Conservation (phyloP, 2,797 vertebrate species). For the Oreortyx pictus region DNA sequence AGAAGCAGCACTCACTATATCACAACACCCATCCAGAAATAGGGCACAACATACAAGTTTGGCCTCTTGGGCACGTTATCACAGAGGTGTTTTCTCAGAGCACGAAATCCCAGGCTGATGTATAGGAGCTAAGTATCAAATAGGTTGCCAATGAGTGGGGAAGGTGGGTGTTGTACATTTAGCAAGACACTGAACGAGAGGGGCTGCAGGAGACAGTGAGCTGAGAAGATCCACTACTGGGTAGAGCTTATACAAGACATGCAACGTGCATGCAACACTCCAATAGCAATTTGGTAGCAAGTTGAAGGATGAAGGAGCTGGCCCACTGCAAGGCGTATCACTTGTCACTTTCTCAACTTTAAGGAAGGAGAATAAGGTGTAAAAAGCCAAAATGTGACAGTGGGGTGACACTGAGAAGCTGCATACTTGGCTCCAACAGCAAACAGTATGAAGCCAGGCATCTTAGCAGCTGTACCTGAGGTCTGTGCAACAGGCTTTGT, state of each 20-base stretch:
- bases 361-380: rapidly evolving
- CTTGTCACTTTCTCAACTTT: neutral
- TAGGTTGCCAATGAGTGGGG: neutral
- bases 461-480: neutral
- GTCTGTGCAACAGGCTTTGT: rapidly evolving
- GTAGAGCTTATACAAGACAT: neutral
- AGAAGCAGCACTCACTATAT: neutral
- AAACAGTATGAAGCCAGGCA: neutral
- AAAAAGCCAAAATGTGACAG: neutral
- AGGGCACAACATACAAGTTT: neutral
- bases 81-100: neutral
- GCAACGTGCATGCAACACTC: neutral
- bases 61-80: neutral
- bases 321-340: rapidly evolving
- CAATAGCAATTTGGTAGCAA: neutral
- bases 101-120: neutral
- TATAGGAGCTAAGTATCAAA: neutral
- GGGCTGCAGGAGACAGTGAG: neutral
- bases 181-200: neutral
- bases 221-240: neutral
- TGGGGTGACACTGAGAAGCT: neutral
- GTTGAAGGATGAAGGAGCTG: neutral
- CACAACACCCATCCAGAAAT: neutral
- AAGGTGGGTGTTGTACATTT: neutral
- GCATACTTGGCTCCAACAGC: neutral